Evolutionary conservation across 2,797 vertebrate species (phyloP).

Genomic region (Falco rusticolus): DNA sequence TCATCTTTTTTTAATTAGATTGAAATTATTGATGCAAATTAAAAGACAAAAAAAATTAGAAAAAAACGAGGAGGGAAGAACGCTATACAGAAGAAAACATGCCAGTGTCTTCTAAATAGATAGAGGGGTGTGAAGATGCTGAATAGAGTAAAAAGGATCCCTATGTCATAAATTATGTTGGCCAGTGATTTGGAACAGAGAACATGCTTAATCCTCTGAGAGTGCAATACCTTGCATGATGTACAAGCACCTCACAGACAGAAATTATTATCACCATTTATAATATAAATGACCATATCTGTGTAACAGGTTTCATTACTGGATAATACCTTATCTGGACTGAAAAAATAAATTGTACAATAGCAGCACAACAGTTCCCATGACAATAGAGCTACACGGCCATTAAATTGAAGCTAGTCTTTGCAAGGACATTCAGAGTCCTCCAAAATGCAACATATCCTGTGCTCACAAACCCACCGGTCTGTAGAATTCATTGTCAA

Average conservation of each 20-base stretch:
- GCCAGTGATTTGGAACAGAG: neutral
- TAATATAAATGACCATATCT: conserved; percentile 26
- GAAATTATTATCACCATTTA: conserved; percentile 24
- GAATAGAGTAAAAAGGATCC: neutral
- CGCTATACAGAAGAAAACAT: neutral
- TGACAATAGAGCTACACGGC: neutral
- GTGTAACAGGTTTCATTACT: neutral
- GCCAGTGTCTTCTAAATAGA: neutral
- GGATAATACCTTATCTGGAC: conserved; percentile 10
- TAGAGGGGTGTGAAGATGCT: neutral
- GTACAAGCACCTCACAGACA: neutral
- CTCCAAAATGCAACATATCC: neutral
- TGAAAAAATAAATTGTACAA: conserved; percentile 30
- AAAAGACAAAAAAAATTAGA: neutral
- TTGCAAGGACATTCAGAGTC: neutral
- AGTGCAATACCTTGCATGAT: neutral
- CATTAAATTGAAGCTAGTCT: neutral
- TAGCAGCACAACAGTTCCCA: neutral
- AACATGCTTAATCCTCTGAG: neutral
- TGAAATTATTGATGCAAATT: neutral
- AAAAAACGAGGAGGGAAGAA: neutral
- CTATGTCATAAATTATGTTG: neutral
- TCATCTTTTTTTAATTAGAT: neutral
- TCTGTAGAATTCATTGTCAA: neutral
- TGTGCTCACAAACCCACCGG: neutral